Evolutionary conservation across 2,113 vertebrate genomes (phyloP).

Genomic region (Pelusios castaneus): DNA sequence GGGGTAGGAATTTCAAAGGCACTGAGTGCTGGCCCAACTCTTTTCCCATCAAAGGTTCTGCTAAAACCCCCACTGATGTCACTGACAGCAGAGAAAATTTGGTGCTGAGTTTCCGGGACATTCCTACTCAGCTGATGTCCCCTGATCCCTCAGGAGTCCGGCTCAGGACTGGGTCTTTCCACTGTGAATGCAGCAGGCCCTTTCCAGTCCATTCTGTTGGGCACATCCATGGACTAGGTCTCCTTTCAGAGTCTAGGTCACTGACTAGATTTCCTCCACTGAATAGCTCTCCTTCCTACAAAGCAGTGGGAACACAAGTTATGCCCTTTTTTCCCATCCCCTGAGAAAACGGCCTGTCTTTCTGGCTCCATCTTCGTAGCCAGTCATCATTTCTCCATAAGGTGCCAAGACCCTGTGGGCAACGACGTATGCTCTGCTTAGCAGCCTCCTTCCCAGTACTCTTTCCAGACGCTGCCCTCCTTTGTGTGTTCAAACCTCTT

Average conservation of each 20-base stretch:
- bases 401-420: neutral
- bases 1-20: neutral
- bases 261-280: neutral
- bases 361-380: neutral
- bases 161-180: neutral
- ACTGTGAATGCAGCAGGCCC: neutral
- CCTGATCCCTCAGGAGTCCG: neutral
- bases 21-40: neutral
- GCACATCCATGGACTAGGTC: neutral
- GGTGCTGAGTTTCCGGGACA: neutral
- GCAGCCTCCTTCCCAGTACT: neutral
- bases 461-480: neutral
- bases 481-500: neutral
- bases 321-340: neutral
- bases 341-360: neutral
- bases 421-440: neutral
- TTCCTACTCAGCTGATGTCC: neutral
- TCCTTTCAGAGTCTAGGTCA: neutral
- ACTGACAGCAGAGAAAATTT: accelerated
- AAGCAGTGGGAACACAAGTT: neutral
- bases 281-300: neutral
- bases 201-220: neutral
- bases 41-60: neutral
- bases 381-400: neutral
- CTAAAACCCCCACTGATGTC: neutral